Evolutionary conservation across 2,113 vertebrate species (phyloP).

Genomic region (Thymallus thymallus): DNA sequence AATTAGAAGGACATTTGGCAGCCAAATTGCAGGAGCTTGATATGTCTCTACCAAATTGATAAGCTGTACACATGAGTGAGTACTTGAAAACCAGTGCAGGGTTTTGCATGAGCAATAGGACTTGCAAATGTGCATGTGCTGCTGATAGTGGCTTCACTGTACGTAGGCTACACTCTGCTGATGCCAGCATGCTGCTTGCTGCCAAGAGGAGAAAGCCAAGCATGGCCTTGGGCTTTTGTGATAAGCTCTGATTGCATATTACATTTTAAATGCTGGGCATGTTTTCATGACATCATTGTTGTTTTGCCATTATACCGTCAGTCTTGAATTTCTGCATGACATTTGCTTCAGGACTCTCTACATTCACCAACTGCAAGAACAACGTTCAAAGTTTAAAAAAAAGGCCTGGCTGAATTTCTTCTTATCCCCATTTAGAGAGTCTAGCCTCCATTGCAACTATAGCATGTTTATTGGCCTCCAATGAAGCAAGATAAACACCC

Average conservation of each 20-base stretch:
- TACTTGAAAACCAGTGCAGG: neutral
- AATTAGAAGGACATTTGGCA: constrained; percentile 29
- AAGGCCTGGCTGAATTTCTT: neutral
- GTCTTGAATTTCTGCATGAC: neutral
- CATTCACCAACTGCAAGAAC: neutral
- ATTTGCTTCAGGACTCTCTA: neutral
- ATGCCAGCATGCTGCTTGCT: neutral
- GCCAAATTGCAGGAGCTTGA: constrained; percentile 26
- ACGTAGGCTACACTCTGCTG: neutral
- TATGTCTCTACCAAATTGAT: constrained; percentile 21
- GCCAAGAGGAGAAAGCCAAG: neutral
- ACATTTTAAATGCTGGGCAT: neutral
- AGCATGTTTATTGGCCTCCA: neutral
- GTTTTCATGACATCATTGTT: neutral
- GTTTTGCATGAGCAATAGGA: constrained; percentile 42
- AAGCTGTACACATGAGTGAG: neutral
- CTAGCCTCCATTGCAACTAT: neutral
- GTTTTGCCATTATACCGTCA: neutral
- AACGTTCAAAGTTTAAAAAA: neutral
- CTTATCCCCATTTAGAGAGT: neutral
- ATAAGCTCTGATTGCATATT: neutral
- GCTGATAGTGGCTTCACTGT: neutral
- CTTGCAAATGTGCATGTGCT: constrained; percentile 38
- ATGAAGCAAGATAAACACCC: neutral
- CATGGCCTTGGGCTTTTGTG: neutral